Evolutionary conservation across 2,888 invertebrate genomes (phyloP), one percentile per base, ranked within the genome.

Genomic region (Hemithea aestivaria): DNA sequence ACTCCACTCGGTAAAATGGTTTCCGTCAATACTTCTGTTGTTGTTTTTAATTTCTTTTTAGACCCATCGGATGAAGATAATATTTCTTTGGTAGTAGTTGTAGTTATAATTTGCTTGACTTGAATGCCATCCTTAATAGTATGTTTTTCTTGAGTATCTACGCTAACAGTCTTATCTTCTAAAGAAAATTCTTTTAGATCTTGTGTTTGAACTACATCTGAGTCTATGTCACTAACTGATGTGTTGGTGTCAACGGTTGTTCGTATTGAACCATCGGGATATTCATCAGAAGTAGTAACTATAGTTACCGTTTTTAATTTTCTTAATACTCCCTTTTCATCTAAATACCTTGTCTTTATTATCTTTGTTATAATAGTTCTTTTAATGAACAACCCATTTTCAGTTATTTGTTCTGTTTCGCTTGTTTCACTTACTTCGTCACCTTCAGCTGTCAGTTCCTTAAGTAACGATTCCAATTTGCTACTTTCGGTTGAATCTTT

Each of bases 21-120:
- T 55, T 82, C 77, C 28, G 75, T 79, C 0, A 74, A 51, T 16
- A 69, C 77, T 65, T 83, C 80, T 22, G 64, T 50, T 1, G 82
- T 83, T 9, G 73, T 82, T 48, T 66, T 81, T 1, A 79, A 41
- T 62, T 85, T 83, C 45, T 74, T 81, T 23, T 67, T 75, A 5
- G 62, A 58, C 24, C 56, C 58, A 45, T 73, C 69, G 8, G 43
- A 42, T 12, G 73, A 66, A 12, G 66, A 52, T 7, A 81, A 48
- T 29, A 75, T 53, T 62, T 87, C 84, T 47, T 77, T 80, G 7
- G 78, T 87, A 2, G 78, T 84, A 2, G 76, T 82, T 4, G 71
- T 80, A 1, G 75, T 84, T 21, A 83, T 63, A 8, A 71, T 63
- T 73, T 84, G 81, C 32, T 63, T 60, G 3, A 81, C 54, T 46